Evolutionary conservation across 2,797 vertebrate genomes (phyloP).

Genomic region (Pantherophis alleghaniensis): DNA sequence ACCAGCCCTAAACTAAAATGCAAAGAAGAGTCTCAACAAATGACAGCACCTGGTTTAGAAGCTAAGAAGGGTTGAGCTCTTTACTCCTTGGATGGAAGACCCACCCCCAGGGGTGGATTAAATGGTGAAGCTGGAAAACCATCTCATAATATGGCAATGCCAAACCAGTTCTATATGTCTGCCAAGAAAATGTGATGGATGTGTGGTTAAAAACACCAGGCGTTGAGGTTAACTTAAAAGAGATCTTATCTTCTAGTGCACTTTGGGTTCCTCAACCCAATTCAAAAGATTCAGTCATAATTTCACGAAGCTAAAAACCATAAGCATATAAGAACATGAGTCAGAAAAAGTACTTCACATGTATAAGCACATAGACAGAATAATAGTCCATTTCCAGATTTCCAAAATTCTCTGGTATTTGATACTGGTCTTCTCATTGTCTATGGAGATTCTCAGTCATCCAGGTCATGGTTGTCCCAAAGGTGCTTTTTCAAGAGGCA

Average conservation of each 20-base stretch:
- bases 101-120: neutral
- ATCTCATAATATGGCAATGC: neutral
- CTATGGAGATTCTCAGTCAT: too few species aligned
- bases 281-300: neutral
- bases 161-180: neutral
- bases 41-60: neutral
- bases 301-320: neutral
- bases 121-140: neutral
- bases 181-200: neutral
- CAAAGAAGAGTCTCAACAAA: neutral
- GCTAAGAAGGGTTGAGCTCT: neutral
- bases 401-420: neutral
- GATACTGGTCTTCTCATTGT: neutral
- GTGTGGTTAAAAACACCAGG: neutral
- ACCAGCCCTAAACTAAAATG: neutral
- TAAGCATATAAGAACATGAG: neutral
- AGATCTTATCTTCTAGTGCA: neutral
- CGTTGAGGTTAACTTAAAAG: neutral
- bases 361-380: neutral
- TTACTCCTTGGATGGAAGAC: neutral
- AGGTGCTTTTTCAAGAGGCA: too few species aligned
- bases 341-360: neutral
- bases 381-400: neutral
- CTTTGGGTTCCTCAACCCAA: neutral
- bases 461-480: too few species aligned